A percentile compares a stretch with the other conserved stretches of the same genome.
These are phyloP conservation scores for Eudorcas thomsonii DNA, from an alignment of 2,113 vertebrate genomes.

Conservation along the genomic window DNA sequence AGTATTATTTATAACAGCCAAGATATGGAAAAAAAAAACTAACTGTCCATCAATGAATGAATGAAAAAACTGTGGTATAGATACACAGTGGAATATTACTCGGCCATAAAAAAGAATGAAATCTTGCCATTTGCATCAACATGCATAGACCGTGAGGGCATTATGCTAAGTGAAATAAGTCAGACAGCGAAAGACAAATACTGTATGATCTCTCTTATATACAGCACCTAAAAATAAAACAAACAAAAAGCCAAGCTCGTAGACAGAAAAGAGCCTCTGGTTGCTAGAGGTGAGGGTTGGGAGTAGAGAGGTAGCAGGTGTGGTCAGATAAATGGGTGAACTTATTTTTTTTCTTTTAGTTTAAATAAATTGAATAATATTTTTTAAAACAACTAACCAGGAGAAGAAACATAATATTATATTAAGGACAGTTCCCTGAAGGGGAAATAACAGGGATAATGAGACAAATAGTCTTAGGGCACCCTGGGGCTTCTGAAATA, in stretches of 20 bases:
- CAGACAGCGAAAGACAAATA: not conserved
- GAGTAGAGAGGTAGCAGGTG: not conserved
- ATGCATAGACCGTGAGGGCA: not conserved
- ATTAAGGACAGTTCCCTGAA: slow-evolving; percentile 67
- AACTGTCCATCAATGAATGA: not conserved
- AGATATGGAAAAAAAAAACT: not conserved
- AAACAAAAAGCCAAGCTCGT: not conserved
- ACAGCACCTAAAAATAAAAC: not conserved
- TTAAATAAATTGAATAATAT: not conserved
- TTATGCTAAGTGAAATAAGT: not conserved
- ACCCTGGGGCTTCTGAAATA: slow-evolving; percentile 53
- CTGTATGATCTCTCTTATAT: not conserved
- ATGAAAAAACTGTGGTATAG: not conserved
- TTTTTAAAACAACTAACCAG: slow-evolving; percentile 52
- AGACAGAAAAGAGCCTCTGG: not conserved
- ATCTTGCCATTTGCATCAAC: not conserved
- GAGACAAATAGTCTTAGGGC: slow-evolving; percentile 62
- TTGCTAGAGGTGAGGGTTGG: not conserved
- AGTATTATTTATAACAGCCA: not conserved
- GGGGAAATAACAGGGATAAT: slow-evolving; percentile 58
- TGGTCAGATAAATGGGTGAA: not conserved
- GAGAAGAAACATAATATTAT: slow-evolving; percentile 63
- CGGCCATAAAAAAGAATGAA: not conserved
- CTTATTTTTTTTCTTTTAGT: not conserved
- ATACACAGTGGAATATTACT: not conserved